Base-by-base conservation (phyloP, 2,888 invertebrate genomes). In the Gryllus longicercus region DNA sequence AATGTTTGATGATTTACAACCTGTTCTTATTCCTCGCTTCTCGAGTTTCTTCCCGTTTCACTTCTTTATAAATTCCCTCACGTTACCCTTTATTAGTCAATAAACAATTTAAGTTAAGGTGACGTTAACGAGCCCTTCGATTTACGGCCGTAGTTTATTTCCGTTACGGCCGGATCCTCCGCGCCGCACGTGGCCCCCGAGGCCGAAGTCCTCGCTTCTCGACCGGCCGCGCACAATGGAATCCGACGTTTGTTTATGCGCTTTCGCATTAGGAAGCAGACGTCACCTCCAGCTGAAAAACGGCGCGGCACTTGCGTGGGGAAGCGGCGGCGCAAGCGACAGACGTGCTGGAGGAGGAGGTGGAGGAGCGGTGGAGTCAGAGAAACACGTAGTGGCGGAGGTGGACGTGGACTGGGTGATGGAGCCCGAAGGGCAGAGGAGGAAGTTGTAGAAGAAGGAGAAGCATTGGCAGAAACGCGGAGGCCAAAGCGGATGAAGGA, bases 271-370 rank as follows among this genome's bases (percentile, higher is more conserved):
- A 63, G 16, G 63, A 63, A n/a, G 63, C 63, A 63, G 63, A 63
- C 12, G 63, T 63, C 63, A 63, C 63, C 63, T 63, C n/a, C 63
- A 63, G 63, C n/a, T 63, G 63, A 63, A 63, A 63, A 63, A 63
- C 63, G 63, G n/a, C 63, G 16, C 63, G 16, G n/a, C 16, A 11
- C 63, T 63, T n/a, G 63, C 63, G 38, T 38, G 63, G 11, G 63
- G 63, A 63, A 63, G 63, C 2, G 16, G 63, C 63, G 5, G 63
- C 8, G 63, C 14, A 63, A 3, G 8, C 63, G 25, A 38, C 25
- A 4, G 38, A 38, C 38, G 38, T 38, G 38, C 38, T 38, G 38
- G 38, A 38, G 38, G 38, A 38, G 5, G 38, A 38, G 38, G 0
- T 38, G 8, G 8, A 38, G 38, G 38, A 38, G 5, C 38, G 38